Conservation (phyloP, 2,797 vertebrate genomes). For the Carcharodon carcharias region DNA sequence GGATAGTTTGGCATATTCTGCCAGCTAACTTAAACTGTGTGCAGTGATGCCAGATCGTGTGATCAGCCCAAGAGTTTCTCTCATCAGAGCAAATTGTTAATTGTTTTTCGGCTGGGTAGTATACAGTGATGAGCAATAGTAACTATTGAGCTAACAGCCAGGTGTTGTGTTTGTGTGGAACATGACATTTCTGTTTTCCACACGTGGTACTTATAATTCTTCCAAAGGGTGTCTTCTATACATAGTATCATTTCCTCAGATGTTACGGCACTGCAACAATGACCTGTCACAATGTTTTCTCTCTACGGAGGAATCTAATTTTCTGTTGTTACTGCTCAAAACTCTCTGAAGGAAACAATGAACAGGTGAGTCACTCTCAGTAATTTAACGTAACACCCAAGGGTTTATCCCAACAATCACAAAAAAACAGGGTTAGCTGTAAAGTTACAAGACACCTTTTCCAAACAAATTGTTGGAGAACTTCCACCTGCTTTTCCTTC, state of each 20-base stretch:
- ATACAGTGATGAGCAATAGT: background rate
- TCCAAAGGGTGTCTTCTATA: background rate
- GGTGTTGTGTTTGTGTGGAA: background rate
- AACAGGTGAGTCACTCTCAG: constrained; percentile 30
- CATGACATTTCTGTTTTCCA: background rate
- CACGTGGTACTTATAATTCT: constrained; percentile 21
- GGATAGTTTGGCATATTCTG: constrained; percentile 11
- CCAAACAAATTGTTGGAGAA: background rate
- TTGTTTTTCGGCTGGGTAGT: background rate
- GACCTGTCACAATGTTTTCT: constrained; percentile 30
- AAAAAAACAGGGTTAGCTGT: background rate
- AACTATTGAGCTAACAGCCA: background rate
- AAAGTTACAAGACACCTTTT: background rate
- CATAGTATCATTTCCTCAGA: background rate
- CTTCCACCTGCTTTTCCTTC: background rate
- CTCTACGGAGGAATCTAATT: background rate
- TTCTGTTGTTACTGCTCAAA: constrained; percentile 13
- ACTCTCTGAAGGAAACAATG: constrained; percentile 26
- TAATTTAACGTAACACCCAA: constrained; percentile 12
- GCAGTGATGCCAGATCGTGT: background rate
- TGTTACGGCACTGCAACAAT: background rate
- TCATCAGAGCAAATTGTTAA: background rate
- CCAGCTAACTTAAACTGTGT: background rate
- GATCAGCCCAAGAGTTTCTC: background rate
- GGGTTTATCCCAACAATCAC: background rate